Percentiles rank a stretch among this genome's conserved stretches.
Evolutionary conservation across 2,797 vertebrate genomes (phyloP).

Genomic region (Prionace glauca): DNA sequence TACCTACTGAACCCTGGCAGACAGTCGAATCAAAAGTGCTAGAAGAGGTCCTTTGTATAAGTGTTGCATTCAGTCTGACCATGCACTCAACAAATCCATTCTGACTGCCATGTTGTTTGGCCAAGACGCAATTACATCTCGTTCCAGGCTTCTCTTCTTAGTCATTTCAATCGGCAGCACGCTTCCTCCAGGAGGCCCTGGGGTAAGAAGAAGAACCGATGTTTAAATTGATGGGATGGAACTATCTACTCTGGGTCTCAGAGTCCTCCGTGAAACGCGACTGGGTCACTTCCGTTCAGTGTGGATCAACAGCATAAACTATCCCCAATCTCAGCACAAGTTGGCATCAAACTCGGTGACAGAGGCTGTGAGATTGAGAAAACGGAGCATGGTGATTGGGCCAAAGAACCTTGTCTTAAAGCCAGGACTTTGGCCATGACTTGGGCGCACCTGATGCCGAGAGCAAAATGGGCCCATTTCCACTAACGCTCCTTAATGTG

Average conservation of each 20-base stretch:
- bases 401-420: not conserved
- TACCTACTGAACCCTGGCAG: not conserved
- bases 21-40: not conserved
- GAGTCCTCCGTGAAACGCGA: not conserved
- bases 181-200: no score
- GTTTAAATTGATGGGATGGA: not conserved
- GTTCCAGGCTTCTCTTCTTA: not conserved
- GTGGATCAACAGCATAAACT: not conserved
- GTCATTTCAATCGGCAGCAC: not conserved
- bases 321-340: not conserved
- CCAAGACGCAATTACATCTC: not conserved
- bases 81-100: not conserved
- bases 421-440: not conserved
- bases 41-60: not conserved
- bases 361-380: not conserved
- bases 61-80: not conserved
- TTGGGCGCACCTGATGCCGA: not conserved
- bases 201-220: not conserved
- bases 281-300: not conserved
- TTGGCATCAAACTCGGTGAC: not conserved
- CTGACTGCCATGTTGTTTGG: not conserved
- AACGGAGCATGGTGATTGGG: not conserved
- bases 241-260: not conserved
- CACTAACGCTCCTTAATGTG: no score
- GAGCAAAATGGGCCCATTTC: not conserved